Evolutionary conservation across 1,140 invertebrate species (phyloP), one percentile per base, ranked within the genome.

Genomic region (Conus ventricosus): DNA sequence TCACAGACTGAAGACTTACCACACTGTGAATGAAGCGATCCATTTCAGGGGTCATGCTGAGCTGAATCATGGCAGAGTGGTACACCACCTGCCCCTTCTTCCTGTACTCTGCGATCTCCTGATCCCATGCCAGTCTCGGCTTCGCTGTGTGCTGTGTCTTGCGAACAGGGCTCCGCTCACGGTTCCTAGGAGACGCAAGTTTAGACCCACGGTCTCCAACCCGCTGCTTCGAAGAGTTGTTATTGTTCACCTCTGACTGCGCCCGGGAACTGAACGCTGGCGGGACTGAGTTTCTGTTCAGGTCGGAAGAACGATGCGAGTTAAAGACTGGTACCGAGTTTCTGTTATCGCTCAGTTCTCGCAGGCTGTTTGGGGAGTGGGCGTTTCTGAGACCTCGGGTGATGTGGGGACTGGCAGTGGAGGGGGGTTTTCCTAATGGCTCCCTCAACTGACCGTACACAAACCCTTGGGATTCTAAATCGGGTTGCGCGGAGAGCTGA

Each of bases 1-100:
- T 39, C 39, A 39, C 39, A n/a, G 13, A 67, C 60, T 57, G 20
- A 20, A 51, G 10, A 93, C 93, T 94, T 92, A 94, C 93, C 86
- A 93, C 92, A 25, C 91, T 89, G 71, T 93, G 91, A 53, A 93
- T 91, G 87, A 94, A 93, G 76, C 87, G 88, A 60, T 93, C 91
- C 53, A 94, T 83, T 57, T 94, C 93, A 25, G 88, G 23, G 51
- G 92, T 91, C 87, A 92, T 90, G 84, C 88, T 91, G 67, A 92
- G 90, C 81, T 94, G 92, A 83, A 93, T 91, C 89, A 91, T 91
- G 23, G 93, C 91, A 84, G 91, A 93, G 89, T 94, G 93, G 88
- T 93, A 93, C 55, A 94, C 92, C 60, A 94, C 90, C 84, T 93
- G 91, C 76, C 91, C 88, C 88, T 91, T 91, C 86, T 91, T 91